Evolutionary conservation across 2,888 invertebrate genomes (phyloP).

Genomic region (Nomada fucata): DNA sequence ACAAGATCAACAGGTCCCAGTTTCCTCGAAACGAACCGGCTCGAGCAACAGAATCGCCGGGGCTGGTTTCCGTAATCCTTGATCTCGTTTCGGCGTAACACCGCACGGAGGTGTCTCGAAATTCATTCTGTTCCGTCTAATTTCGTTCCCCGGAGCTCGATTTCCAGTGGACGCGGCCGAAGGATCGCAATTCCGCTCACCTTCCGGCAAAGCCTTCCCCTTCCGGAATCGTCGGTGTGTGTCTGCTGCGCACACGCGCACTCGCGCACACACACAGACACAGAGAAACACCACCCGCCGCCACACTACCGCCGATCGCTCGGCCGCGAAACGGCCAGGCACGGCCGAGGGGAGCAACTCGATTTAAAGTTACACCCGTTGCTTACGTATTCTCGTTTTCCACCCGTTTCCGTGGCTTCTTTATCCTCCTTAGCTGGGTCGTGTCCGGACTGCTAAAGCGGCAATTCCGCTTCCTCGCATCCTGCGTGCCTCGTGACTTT

Average conservation of each 20-base stretch:
- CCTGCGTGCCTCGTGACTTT: constrained; percentile 64
- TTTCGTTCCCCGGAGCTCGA: constrained; percentile 35
- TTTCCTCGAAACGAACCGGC: constrained; percentile 1
- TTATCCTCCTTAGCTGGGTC: constrained; percentile 61
- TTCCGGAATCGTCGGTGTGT: constrained; percentile 7
- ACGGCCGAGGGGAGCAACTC: constrained; percentile 28
- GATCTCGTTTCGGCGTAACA: constrained; percentile 38
- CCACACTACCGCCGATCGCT: constrained; percentile 25
- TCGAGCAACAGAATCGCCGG: not conserved
- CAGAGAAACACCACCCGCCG: too few species aligned
- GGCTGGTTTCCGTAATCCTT: constrained; percentile 42
- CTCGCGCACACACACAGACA: too few species aligned
- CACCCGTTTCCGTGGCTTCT: constrained; percentile 64
- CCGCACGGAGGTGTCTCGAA: constrained; percentile 22
- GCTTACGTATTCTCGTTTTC: constrained; percentile 69
- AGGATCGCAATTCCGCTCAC: constrained; percentile 40
- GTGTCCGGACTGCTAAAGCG: constrained; percentile 65
- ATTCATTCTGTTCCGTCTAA: constrained; percentile 43
- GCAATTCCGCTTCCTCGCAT: constrained; percentile 57
- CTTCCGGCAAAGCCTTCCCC: constrained; percentile 4
- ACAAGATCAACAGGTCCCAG: constrained; percentile 51
- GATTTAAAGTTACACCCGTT: constrained; percentile 64
- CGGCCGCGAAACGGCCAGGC: not conserved
- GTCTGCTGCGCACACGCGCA: too few species aligned
- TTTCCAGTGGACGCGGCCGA: constrained; percentile 23